Evolutionary conservation across 2,888 invertebrate genomes (phyloP), one percentile per base, ranked within the genome.

Genomic region (Calameuta pallipes): DNA sequence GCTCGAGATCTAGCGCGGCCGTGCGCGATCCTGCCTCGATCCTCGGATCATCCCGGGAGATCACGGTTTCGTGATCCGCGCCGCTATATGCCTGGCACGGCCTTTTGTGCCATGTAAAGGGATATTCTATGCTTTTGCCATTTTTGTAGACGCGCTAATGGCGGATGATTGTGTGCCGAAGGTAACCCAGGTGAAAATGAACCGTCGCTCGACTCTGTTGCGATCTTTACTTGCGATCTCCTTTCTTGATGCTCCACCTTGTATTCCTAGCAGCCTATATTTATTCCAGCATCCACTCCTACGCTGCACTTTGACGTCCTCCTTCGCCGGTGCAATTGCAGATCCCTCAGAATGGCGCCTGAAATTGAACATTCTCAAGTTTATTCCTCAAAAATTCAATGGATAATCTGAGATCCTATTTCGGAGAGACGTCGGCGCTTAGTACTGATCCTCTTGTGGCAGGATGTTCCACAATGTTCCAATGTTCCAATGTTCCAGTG

Each of bases 91-190:
- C 84, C 79, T 77, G 80, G 80, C 82, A 80, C 83, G 81, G 81
- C 81, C 82, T 80, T 76, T 80, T 74, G 76, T 73, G 77, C 79
- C 83, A 76, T 82, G 84, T 84, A 82, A 84, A 85, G 82, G 85
- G 83, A 86, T 87, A 87, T 87, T 87, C 84, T 82, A 78, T 85
- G 83, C 81, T 85, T 83, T 82, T 81, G 80, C 74, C 35, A 85
- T 86, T 87, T 87, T 87, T 87, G 80, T 82, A 86, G 86, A 87
- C 87, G 74, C 78, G 80, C 83, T 88, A 87, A 88, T 87, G 84
- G 85, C 83, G 83, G 81, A 84, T 87, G 87, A 87, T 87, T 86
- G 87, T 86, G 87, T 83, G 86, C 82, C 87, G 82, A 86, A 86
- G 85, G 85, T 82, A 85, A 83, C 83, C 82, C 81, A 83, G 85